Evolutionary conservation across 2,888 invertebrate genomes (phyloP), one percentile per base, ranked within the genome.

Genomic region (Monochamus alternatus): DNA sequence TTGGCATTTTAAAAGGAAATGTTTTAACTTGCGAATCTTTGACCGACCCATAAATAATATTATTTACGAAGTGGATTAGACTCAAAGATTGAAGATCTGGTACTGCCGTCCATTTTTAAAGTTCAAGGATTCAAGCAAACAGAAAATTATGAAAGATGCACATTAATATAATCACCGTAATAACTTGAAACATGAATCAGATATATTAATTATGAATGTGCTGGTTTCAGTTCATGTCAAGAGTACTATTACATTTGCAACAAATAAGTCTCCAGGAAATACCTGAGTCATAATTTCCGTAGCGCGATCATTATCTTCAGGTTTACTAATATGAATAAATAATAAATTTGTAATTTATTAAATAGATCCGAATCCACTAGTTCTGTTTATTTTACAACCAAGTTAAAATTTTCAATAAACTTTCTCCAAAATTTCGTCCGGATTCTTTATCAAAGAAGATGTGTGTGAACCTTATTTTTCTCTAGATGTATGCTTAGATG

Each of bases 321-420:
- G 7, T 55, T 55, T 55, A n/a, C 55, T 55, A 55, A 55, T 55
- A 5, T 55, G 12, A 55, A 55, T 55, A 55, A 55, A n/a, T 55
- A 55, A 55, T 55, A 14, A 55, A 55, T 55, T 14, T 14, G 14
- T 55, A 14, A n/a, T 55, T 55, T 55, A 55, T 55, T 55, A 4
- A 22, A 55, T 22, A 14, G 14, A 14, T 55, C 10, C n/a, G 12
- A 55, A 22, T 55, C 14, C 12, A 51, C 7, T n/a, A 38, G 4
- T 38, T 38, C 38, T 38, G 51, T 55, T 12, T 55, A 55, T 12
- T 14, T 55, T 55, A 5, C 52, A 5, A 3, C 12, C 52, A 3
- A n/a, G 12, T 52, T 52, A n/a, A 52, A 52, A 52, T 52, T 52
- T 4, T 52, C 52, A 9, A 44, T n/a, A n/a, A 55, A 14, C 55